Evolutionary conservation across 2,113 vertebrate species (phyloP).

Genomic region (Equus quagga): DNA sequence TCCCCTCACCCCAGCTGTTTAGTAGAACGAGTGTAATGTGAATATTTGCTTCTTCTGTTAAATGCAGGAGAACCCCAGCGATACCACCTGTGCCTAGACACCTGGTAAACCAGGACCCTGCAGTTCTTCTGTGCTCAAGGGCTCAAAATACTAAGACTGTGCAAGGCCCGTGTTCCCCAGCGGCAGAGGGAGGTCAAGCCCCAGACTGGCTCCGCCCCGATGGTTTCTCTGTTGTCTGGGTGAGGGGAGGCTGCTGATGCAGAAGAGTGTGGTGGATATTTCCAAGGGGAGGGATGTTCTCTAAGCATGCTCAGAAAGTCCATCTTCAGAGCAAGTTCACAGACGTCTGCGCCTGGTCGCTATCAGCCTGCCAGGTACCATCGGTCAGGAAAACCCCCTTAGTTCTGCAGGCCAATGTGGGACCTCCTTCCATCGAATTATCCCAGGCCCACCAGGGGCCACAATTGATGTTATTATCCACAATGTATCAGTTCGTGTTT

Average conservation of each 20-base stretch:
- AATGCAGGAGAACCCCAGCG: background rate
- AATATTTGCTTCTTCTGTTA: background rate
- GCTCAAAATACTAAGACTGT: background rate
- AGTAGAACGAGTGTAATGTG: background rate
- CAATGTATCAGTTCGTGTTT: background rate
- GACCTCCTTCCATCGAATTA: accelerated
- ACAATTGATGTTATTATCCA: no score
- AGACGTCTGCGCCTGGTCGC: accelerated
- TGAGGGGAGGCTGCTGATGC: background rate
- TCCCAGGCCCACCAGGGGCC: background rate
- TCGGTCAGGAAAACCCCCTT: background rate
- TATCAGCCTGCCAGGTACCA: background rate
- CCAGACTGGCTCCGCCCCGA: accelerated
- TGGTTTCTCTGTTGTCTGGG: background rate
- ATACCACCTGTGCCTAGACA: accelerated
- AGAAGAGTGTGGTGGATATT: background rate
- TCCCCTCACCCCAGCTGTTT: no score
- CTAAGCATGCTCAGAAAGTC: background rate
- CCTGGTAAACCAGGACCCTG: background rate
- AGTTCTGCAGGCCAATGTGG: accelerated
- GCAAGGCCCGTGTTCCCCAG: accelerated
- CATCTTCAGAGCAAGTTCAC: background rate
- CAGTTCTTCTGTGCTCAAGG: background rate
- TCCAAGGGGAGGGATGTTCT: background rate
- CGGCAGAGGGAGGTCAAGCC: background rate